These are phyloP conservation scores for Kradibia gibbosae DNA, from an alignment of 1,140 invertebrate genomes.

Conservation along the genomic window DNA sequence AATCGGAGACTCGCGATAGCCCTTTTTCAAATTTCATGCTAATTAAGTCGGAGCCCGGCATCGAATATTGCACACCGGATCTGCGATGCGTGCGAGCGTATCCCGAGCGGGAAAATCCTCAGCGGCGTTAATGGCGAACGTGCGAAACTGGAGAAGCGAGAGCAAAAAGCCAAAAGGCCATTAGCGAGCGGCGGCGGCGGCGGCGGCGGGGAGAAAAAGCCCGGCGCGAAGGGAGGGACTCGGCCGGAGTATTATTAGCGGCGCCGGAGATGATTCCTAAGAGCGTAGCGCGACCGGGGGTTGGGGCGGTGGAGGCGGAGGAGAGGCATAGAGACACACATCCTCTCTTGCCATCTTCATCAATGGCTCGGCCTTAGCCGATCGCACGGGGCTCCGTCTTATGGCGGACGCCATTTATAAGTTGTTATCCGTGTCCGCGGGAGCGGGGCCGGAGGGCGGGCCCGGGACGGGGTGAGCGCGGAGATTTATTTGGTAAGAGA, in stretches of 20 bases:
- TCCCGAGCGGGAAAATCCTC: no score
- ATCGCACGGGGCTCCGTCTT: conserved; percentile 18
- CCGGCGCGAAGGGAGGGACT: background rate
- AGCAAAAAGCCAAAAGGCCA: background rate
- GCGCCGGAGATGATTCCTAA: background rate
- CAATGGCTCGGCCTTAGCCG: conserved; percentile 18
- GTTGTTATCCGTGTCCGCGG: conserved; percentile 36
- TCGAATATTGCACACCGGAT: no score
- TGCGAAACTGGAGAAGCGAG: background rate
- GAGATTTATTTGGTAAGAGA: conserved; percentile 48
- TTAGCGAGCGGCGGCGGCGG: background rate
- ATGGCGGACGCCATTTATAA: conserved; percentile 43
- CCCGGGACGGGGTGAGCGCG: background rate
- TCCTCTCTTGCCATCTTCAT: conserved; percentile 49
- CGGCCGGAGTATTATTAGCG: background rate
- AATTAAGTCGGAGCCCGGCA: no score
- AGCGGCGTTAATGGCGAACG: background rate
- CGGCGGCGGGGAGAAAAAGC: background rate
- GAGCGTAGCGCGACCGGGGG: background rate
- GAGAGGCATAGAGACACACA: no score
- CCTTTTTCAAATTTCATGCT: no score
- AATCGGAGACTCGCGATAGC: no score
- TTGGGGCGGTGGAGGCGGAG: no score
- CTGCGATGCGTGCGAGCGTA: no score
- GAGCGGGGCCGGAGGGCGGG: no score